Evolutionary conservation across 2,888 invertebrate species (phyloP).

Genomic region (Meloe dianella): DNA sequence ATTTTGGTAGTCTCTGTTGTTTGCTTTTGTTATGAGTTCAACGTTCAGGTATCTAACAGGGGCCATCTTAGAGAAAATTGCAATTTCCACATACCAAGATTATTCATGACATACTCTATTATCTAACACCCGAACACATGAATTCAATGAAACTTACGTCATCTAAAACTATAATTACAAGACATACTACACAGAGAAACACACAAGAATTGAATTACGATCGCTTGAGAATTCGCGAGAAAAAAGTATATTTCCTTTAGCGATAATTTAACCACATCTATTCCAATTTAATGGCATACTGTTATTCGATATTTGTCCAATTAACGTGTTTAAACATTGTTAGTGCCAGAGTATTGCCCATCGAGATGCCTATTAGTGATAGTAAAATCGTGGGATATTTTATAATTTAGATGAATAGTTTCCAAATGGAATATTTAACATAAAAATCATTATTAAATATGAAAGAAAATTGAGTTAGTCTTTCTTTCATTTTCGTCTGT

Average conservation of each 20-base stretch:
- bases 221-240: no score
- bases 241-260: background rate
- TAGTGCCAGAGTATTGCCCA: background rate
- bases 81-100: background rate
- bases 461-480: background rate
- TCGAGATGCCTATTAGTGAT: background rate
- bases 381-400: background rate
- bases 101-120: background rate
- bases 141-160: background rate
- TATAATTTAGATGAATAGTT: background rate
- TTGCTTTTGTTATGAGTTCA: background rate
- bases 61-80: background rate
- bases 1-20: background rate
- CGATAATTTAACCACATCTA: background rate
- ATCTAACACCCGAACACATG: no score
- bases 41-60: background rate
- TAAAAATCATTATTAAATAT: background rate
- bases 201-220: no score
- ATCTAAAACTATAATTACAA: no score
- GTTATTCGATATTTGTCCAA: background rate
- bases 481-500: background rate
- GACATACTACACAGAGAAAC: no score
- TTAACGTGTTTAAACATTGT: background rate
- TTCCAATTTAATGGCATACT: background rate
- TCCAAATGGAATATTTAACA: background rate